Conservation (phyloP, 2,797 vertebrate genomes). For the Helostoma temminkii region DNA sequence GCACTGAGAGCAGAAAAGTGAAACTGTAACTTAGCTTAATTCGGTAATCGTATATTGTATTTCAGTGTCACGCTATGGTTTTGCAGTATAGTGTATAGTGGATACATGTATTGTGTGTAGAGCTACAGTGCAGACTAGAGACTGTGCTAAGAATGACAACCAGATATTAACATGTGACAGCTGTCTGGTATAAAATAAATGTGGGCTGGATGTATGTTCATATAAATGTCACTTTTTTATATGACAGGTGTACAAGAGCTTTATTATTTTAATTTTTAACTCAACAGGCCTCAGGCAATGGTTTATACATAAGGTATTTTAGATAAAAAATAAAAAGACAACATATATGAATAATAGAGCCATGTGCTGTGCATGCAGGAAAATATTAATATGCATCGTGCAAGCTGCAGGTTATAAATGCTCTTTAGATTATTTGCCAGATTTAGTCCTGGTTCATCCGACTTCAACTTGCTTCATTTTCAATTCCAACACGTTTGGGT, state of each 20-base stretch:
- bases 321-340: not conserved
- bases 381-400: not conserved
- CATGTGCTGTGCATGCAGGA: no score
- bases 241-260: not conserved
- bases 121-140: not conserved
- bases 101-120: not conserved
- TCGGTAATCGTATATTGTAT: constrained; percentile 14
- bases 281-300: not conserved
- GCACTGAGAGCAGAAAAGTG: constrained; percentile 6
- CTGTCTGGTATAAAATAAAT: not conserved
- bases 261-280: not conserved
- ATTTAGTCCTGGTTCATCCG: not conserved
- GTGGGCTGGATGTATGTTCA: not conserved
- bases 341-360: not conserved
- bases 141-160: not conserved
- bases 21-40: constrained; percentile 20
- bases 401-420: not conserved
- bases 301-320: not conserved
- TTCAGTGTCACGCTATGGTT: not conserved
- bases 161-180: not conserved
- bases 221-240: not conserved
- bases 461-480: not conserved
- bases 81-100: not conserved
- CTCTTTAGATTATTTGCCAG: no score
- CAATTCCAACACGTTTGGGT: not conserved